phyloP scores from a whole-genome alignment of 2,888 invertebrate species.

The Aspidapion aeneum region DNA sequence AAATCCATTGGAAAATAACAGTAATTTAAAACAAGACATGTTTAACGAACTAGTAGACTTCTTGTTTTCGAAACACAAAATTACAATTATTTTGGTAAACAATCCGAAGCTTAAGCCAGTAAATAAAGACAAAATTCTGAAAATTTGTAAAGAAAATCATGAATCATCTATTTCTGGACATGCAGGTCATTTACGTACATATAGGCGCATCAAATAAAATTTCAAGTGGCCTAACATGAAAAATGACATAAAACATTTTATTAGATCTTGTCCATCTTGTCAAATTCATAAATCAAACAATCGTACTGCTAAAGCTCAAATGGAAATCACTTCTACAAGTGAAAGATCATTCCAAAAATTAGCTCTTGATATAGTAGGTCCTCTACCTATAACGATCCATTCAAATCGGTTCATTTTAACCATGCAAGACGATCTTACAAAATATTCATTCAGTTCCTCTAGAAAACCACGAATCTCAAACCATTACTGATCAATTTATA shows the following conservation, averaged over 20 bases:
- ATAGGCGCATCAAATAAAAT: constrained; percentile 14
- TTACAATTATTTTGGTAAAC: background rate
- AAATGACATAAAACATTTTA: constrained; percentile 31
- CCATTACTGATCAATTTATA: constrained; percentile 22
- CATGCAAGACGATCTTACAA: constrained; percentile 26
- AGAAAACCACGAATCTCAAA: constrained; percentile 31
- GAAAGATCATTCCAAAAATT: background rate
- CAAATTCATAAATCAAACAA: background rate
- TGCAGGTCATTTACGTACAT: constrained; percentile 27
- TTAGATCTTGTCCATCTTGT: background rate
- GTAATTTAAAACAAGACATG: constrained; percentile 5
- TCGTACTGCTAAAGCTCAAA: background rate
- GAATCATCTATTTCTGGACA: constrained; percentile 24
- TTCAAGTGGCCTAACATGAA: constrained; percentile 35
- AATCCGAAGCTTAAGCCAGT: background rate
- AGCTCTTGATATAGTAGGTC: constrained; percentile 31
- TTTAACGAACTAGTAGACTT: background rate
- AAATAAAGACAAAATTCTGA: constrained; percentile 18
- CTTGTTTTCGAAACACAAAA: background rate
- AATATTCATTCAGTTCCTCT: constrained; percentile 27
- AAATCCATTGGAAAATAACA: background rate
- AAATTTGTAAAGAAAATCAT: constrained; percentile 29
- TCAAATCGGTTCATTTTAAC: constrained; percentile 32
- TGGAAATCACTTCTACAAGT: constrained; percentile 1
- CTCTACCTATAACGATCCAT: constrained; percentile 28